Evolutionary conservation across 2,888 invertebrate genomes (phyloP).

Genomic region (Heliconius cydno): DNA sequence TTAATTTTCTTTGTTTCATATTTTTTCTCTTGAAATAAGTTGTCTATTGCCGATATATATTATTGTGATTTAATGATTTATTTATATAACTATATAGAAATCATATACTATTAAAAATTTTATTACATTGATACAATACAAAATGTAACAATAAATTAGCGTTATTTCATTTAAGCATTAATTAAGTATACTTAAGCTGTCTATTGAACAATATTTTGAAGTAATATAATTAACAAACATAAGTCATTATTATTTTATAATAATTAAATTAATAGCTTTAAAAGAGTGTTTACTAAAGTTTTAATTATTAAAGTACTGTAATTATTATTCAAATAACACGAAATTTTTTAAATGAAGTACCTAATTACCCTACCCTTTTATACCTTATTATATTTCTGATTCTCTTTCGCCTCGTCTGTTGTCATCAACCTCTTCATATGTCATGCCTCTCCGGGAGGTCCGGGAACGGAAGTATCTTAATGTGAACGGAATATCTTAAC

Average conservation of each 20-base stretch:
- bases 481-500: too few species aligned
- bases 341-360: neutral
- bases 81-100: too few species aligned
- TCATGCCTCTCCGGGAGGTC: too few species aligned
- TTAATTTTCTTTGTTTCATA: slow-evolving; percentile 17
- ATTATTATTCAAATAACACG: neutral
- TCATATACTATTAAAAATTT: neutral
- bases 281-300: slow-evolving; percentile 7
- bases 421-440: too few species aligned
- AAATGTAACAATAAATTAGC: too few species aligned
- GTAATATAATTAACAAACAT: slow-evolving; percentile 2
- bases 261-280: neutral
- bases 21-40: neutral
- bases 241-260: neutral
- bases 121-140: neutral
- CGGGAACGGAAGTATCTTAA: too few species aligned
- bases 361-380: too few species aligned
- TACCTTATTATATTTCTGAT: neutral
- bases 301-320: neutral
- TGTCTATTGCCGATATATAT: neutral
- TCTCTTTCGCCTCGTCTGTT: too few species aligned
- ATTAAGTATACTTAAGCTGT: slow-evolving; percentile 8
- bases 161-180: neutral
- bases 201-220: slow-evolving; percentile 4
- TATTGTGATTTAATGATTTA: neutral